A percentile compares a stretch with the other conserved stretches of the same genome.
Evolutionary conservation across 2,113 vertebrate species (phyloP).

Genomic region (Malurus cyaneus): DNA sequence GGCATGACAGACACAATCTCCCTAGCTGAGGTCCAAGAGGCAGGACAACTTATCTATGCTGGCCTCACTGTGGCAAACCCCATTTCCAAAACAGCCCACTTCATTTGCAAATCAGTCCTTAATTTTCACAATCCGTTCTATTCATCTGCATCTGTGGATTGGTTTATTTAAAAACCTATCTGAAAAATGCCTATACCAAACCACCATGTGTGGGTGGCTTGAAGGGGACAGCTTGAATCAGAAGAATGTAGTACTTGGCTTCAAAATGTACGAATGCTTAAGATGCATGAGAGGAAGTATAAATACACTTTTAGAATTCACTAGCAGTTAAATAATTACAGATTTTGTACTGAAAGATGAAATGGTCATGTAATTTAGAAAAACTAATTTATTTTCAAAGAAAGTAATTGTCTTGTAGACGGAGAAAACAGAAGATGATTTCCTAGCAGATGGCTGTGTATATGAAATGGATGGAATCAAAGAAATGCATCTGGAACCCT

Average conservation of each 20-base stretch:
- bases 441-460: background rate
- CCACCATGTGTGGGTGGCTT: background rate
- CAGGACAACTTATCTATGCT: background rate
- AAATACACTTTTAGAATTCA: conserved; percentile 19
- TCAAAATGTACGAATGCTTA: background rate
- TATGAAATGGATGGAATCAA: background rate
- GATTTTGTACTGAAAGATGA: conserved; percentile 3
- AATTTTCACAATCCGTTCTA: background rate
- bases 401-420: background rate
- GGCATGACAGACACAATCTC: background rate
- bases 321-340: conserved; percentile 25
- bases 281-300: background rate
- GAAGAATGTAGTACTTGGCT: background rate
- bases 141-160: background rate
- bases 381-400: conserved; percentile 14
- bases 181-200: background rate
- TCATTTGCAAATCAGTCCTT: background rate
- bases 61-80: background rate
- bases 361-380: background rate
- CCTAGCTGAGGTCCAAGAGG: background rate
- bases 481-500: background rate
- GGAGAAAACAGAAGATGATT: background rate
- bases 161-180: background rate
- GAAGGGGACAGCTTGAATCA: background rate
- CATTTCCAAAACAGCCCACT: background rate